phyloP scores from a whole-genome alignment of 35 echinoderm and acorn worm genomes.

The Acanthaster planci region DNA sequence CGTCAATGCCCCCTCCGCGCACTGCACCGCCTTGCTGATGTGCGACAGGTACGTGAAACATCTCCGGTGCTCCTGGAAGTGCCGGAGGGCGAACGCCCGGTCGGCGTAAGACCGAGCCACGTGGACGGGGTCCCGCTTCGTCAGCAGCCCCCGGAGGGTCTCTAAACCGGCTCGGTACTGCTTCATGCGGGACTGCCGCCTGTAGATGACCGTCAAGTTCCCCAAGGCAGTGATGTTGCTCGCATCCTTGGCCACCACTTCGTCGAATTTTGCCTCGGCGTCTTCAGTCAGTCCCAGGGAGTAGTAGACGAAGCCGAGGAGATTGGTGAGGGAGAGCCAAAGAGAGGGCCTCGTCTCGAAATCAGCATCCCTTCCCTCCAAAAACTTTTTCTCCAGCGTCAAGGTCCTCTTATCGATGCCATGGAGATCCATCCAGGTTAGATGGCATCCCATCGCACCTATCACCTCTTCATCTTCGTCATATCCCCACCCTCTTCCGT shows the following conservation, averaged over 20 bases:
- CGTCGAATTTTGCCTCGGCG: conserved; percentile 49
- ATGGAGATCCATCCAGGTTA: conserved; percentile 85
- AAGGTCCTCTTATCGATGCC: conserved; percentile 48
- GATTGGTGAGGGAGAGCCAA: conserved; percentile 54
- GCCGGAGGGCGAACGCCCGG: conserved; percentile 74
- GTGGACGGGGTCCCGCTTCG: not conserved
- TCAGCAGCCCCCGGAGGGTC: conserved; percentile 43
- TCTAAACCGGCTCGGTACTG: conserved; percentile 47
- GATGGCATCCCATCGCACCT: conserved; percentile 79
- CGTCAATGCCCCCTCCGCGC: conserved; percentile 16
- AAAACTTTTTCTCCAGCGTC: conserved; percentile 11
- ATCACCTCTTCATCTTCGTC: conserved; percentile 55
- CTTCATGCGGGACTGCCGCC: conserved; percentile 53
- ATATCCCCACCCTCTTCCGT: not conserved
- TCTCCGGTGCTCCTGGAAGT: conserved; percentile 80
- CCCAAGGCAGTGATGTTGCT: conserved; percentile 71
- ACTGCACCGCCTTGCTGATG: conserved; percentile 65
- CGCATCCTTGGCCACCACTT: conserved; percentile 55
- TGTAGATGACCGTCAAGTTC: conserved; percentile 73
- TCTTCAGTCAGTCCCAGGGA: conserved; percentile 42
- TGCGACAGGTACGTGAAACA: conserved; percentile 77
- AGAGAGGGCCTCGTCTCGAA: conserved; percentile 59
- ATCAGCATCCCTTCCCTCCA: conserved; percentile 36
- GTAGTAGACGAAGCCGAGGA: conserved; percentile 76
- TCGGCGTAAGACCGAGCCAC: conserved; percentile 67